phyloP scores from a whole-genome alignment of 2,113 vertebrate genomes.

The Dasyornis broadbenti region DNA sequence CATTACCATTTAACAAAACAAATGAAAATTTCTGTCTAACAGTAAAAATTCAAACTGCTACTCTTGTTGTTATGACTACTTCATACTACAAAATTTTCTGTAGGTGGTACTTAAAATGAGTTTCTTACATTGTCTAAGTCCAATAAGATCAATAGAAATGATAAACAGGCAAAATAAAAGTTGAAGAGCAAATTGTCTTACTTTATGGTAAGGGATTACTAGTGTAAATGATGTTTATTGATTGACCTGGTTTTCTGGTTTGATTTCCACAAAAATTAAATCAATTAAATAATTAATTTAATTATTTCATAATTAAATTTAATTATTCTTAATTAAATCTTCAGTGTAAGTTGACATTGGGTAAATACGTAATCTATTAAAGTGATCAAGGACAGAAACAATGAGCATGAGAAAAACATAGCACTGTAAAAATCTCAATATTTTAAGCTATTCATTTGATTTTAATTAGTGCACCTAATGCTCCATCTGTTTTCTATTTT shows the following conservation, averaged over 20 bases:
- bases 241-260: not conserved
- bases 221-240: not conserved
- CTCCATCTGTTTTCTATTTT: not conserved
- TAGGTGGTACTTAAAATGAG: not conserved
- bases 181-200: not conserved
- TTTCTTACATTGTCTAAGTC: not conserved
- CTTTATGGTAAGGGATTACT: not conserved
- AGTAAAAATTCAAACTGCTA: not conserved
- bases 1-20: not conserved
- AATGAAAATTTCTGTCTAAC: not conserved
- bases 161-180: not conserved
- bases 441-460: conserved; percentile 7
- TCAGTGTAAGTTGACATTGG: not conserved
- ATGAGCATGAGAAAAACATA: not conserved
- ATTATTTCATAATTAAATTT: too few relatives aligned
- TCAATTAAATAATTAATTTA: too few relatives aligned
- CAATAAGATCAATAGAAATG: not conserved
- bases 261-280: conserved; percentile 6
- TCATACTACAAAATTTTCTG: not conserved
- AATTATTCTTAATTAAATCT: not conserved
- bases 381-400: not conserved
- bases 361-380: not conserved
- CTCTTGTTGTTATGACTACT: not conserved
- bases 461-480: not conserved
- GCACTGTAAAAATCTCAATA: not conserved